Conservation (phyloP, 2,888 invertebrate species). For the Xestia xanthographa region DNA sequence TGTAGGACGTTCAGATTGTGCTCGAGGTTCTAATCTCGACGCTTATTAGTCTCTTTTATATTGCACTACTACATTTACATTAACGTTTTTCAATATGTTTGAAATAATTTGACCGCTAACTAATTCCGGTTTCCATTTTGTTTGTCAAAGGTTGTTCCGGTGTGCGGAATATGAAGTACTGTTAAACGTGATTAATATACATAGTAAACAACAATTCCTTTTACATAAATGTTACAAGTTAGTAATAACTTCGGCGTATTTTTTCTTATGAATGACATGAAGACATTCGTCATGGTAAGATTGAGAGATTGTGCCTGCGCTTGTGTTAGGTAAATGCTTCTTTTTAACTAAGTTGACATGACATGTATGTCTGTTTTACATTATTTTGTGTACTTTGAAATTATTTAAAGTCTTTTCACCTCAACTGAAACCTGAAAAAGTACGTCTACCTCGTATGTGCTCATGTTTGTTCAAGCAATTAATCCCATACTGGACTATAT, state of each 20-base stretch:
- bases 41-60: constrained; percentile 71
- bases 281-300: constrained; percentile 1
- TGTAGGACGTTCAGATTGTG: constrained; percentile 69
- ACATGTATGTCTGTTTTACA: neutral
- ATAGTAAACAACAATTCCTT: constrained; percentile 22
- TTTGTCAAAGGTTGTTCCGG: constrained; percentile 72
- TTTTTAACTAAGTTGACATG: neutral
- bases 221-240: constrained; percentile 14
- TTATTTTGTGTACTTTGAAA: neutral
- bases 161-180: constrained; percentile 29
- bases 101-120: constrained; percentile 72
- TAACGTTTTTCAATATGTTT: constrained; percentile 65
- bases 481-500: constrained; percentile 23
- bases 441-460: too few relatives aligned
- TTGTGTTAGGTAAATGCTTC: neutral
- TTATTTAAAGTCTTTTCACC: neutral
- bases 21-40: constrained; percentile 75
- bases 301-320: neutral
- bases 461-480: constrained; percentile 22
- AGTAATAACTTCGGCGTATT: neutral
- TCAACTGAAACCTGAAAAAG: constrained; percentile 6
- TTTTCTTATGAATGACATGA: neutral
- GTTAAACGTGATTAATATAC: neutral
- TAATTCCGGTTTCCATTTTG: constrained; percentile 73
- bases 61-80: constrained; percentile 63